Percentiles rank a stretch among this genome's conserved stretches.
Evolutionary conservation across 2,797 vertebrate species (phyloP).

Genomic region (Monodelphis domestica): DNA sequence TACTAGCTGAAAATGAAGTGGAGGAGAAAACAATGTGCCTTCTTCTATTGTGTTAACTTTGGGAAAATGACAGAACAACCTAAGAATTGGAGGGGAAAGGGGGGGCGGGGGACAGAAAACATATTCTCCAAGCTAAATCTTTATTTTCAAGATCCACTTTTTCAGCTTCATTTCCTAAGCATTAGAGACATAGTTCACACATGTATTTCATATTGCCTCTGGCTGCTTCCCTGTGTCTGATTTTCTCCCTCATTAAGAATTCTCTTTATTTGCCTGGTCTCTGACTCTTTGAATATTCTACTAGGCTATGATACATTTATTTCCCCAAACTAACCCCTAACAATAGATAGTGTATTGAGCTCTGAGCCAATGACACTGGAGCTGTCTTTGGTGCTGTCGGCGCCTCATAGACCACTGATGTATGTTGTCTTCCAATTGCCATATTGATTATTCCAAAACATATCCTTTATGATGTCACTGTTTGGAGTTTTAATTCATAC

Average conservation of each 20-base stretch:
- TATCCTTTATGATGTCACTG: too few species aligned
- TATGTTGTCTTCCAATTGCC: too few species aligned
- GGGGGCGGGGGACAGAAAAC: conserved; percentile 2
- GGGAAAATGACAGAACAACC: conserved; percentile 12
- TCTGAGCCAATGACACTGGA: background rate
- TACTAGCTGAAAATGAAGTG: conserved; percentile 69
- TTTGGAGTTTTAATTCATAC: too few species aligned
- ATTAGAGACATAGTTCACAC: background rate
- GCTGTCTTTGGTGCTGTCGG: background rate
- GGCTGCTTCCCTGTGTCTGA: background rate
- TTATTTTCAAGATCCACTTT: conserved; percentile 6
- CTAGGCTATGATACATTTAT: background rate
- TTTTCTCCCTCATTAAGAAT: background rate
- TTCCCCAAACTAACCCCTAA: background rate
- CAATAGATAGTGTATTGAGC: background rate
- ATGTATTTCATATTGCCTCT: conserved; percentile 50
- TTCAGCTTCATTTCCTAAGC: background rate
- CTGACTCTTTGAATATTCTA: background rate
- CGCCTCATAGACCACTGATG: background rate
- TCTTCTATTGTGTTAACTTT: background rate
- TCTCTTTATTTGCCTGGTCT: background rate
- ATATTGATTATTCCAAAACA: too few species aligned
- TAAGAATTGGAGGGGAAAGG: background rate
- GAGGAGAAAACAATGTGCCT: conserved; percentile 6
- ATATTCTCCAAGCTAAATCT: conserved; percentile 19